Conservation (phyloP, 1,140 invertebrate genomes). For the Apis mellifera region DNA sequence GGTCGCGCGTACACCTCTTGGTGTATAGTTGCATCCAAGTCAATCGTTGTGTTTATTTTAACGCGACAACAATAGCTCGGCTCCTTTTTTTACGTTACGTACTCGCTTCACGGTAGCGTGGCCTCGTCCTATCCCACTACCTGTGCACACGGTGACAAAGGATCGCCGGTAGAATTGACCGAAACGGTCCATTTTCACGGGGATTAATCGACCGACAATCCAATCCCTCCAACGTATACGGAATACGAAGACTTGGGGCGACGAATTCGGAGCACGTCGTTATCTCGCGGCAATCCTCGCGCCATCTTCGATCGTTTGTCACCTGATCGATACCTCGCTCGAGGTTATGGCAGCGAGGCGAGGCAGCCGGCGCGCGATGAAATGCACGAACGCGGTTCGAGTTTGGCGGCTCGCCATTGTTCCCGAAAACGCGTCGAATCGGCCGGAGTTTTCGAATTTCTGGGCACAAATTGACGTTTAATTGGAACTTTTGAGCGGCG, state of each 20-base stretch:
- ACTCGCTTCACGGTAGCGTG: not conserved
- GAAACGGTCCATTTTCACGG: not conserved
- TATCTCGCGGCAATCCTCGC: no score
- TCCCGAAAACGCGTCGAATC: no score
- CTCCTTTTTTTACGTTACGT: conserved; percentile 44
- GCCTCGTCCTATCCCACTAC: not conserved
- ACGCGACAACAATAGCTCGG: conserved; percentile 43
- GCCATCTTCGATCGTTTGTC: not conserved
- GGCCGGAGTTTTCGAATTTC: no score
- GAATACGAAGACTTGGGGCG: no score
- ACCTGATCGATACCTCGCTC: not conserved
- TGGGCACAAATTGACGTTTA: not conserved
- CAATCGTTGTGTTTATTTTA: conserved; percentile 44
- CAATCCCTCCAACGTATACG: no score
- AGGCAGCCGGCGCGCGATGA: no score
- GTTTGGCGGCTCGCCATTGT: no score
- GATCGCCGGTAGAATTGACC: not conserved
- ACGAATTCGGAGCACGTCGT: not conserved
- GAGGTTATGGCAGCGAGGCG: not conserved
- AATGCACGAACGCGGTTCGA: no score
- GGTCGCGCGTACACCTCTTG: conserved; percentile 19
- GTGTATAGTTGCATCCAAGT: conserved; percentile 7
- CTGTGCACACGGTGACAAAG: not conserved
- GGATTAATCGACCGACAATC: not conserved
- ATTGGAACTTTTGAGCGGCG: not conserved